Evolutionary conservation across 1,140 invertebrate genomes (phyloP).

Genomic region (Contarinia nasturtii): DNA sequence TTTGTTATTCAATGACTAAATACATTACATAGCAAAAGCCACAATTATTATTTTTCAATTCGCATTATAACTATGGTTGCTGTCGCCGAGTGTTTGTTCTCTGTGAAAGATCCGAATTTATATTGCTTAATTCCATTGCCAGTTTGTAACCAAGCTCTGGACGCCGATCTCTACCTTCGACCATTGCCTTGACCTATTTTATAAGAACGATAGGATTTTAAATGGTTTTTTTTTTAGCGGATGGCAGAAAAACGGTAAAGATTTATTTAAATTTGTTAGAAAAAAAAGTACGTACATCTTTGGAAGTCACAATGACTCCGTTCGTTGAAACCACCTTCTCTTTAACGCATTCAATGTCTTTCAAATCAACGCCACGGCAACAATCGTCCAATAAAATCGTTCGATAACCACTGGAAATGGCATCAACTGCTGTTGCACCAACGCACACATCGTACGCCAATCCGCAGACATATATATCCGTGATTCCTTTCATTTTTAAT

Average conservation of each 20-base stretch:
- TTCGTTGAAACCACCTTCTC: conserved; percentile 47
- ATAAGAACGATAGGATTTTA: too few relatives aligned
- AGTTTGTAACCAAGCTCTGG: conserved; percentile 74
- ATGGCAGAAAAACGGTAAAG: too few relatives aligned
- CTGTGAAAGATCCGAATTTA: conserved; percentile 22
- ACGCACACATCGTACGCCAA: conserved; percentile 72
- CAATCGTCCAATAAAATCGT: conserved; percentile 84
- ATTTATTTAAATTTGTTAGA: not conserved
- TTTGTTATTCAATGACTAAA: too few relatives aligned
- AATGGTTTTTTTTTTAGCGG: too few relatives aligned
- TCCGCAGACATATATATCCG: conserved; percentile 89
- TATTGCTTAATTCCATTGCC: conserved; percentile 59
- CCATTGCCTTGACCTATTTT: conserved; percentile 71
- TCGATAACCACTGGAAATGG: conserved; percentile 72
- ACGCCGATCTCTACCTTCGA: conserved; percentile 63
- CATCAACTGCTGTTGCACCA: conserved; percentile 73
- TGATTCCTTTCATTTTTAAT: conserved; percentile 57
- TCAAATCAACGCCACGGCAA: conserved; percentile 64
- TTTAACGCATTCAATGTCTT: conserved; percentile 68
- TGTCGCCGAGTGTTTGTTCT: conserved; percentile 5
- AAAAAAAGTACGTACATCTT: conserved; percentile 23
- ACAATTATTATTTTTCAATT: too few relatives aligned
- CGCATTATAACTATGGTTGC: too few relatives aligned
- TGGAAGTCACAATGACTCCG: conserved; percentile 61
- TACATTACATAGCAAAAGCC: too few relatives aligned